phyloP scores from a whole-genome alignment of 2,113 vertebrate species.

The Peromyscus maniculatus region DNA sequence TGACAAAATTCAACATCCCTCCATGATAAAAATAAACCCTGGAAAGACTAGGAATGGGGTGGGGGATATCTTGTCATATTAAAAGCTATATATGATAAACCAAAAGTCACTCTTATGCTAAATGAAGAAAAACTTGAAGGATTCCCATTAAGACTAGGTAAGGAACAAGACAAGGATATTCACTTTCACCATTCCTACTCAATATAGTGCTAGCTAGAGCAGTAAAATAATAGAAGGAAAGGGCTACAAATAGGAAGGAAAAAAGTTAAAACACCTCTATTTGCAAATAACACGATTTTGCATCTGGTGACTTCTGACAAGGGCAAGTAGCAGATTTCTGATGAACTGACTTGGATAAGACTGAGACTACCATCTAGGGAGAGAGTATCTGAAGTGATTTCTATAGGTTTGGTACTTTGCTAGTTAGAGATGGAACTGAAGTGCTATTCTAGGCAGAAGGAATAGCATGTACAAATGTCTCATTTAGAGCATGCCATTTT shows the following conservation, averaged over 20 bases:
- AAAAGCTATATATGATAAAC: neutral
- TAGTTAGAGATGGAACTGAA: slow-evolving; percentile 39
- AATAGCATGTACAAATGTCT: neutral
- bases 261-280: neutral
- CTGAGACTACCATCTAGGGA: slow-evolving; percentile 7
- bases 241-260: neutral
- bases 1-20: neutral
- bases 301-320: neutral
- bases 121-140: neutral
- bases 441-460: neutral
- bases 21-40: neutral
- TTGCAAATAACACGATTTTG: neutral
- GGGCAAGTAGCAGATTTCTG: slow-evolving; percentile 5
- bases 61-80: neutral
- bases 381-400: slow-evolving; percentile 14
- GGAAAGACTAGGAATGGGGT: neutral
- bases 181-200: neutral
- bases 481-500: neutral
- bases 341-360: neutral
- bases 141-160: neutral
- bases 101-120: neutral
- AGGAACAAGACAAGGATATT: neutral
- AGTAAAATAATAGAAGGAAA: neutral
- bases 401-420: slow-evolving; percentile 17
- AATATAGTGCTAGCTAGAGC: neutral